A percentile compares a stretch with the other conserved stretches of the same genome.
Conservation (phyloP, 2,888 invertebrate genomes). For the Gymnocheta viridis region DNA sequence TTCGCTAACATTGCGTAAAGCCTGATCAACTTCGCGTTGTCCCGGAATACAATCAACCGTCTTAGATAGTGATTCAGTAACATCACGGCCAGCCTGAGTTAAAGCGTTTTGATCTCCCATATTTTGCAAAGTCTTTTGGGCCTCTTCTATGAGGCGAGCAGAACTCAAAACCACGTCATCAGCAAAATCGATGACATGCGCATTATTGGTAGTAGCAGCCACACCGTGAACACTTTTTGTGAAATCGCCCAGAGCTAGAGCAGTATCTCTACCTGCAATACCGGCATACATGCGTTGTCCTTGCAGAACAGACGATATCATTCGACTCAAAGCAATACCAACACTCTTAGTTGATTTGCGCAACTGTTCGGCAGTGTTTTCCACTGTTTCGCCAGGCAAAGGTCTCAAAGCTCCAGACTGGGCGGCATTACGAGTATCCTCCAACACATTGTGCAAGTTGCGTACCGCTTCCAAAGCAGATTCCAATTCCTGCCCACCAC, state of each 20-base stretch:
- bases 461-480: slow-evolving; percentile 92
- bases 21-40: slow-evolving; percentile 95
- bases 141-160: slow-evolving; percentile 90
- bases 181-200: slow-evolving; percentile 86
- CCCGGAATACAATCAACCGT: slow-evolving; percentile 94
- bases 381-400: slow-evolving; percentile 91
- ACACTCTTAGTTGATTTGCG: slow-evolving; percentile 86
- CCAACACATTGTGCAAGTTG: slow-evolving; percentile 90
- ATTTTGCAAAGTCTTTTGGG: slow-evolving; percentile 84
- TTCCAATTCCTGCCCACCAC: slow-evolving; percentile 92
- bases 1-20: slow-evolving; percentile 91
- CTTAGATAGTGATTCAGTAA: slow-evolving; percentile 85
- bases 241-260: slow-evolving; percentile 88
- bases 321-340: slow-evolving; percentile 91
- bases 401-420: slow-evolving; percentile 88
- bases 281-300: slow-evolving; percentile 91
- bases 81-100: slow-evolving; percentile 89
- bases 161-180: slow-evolving; percentile 92
- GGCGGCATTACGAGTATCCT: slow-evolving; percentile 90
- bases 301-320: slow-evolving; percentile 92
- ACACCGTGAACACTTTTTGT: slow-evolving; percentile 90
- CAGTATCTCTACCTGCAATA: slow-evolving; percentile 91
- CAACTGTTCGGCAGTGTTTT: slow-evolving; percentile 83
- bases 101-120: slow-evolving; percentile 82
- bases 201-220: slow-evolving; percentile 87